phyloP scores from a whole-genome alignment of 2,113 vertebrate genomes.

The Ptilorrhoa leucosticta region DNA sequence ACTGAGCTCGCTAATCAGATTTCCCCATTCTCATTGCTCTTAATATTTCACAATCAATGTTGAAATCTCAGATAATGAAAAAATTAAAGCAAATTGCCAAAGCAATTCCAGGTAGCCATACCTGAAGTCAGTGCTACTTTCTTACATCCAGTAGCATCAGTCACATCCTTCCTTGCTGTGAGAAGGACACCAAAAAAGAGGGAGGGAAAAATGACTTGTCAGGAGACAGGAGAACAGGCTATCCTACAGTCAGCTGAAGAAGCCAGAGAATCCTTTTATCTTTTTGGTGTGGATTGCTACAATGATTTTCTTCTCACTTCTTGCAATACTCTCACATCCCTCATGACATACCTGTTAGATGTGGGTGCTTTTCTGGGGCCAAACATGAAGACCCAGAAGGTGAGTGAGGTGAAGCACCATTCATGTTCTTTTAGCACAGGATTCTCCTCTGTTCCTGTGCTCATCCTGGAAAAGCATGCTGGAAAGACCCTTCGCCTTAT shows the following conservation, averaged over 20 bases:
- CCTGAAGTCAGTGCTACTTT: not conserved
- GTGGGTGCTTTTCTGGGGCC: not conserved
- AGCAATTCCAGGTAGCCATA: not conserved
- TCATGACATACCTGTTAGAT: not conserved
- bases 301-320: not conserved
- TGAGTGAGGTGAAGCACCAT: not conserved
- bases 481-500: not conserved
- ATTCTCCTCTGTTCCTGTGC: not conserved
- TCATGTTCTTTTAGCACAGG: not conserved
- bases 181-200: not conserved
- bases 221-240: rapidly evolving
- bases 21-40: not conserved
- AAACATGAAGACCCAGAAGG: not conserved
- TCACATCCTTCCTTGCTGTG: not conserved
- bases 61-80: not conserved
- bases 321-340: not conserved
- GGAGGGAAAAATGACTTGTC: not conserved
- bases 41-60: not conserved
- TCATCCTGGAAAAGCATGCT: not conserved
- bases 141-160: not conserved
- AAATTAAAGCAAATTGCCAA: not conserved
- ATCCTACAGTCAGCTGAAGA: not conserved
- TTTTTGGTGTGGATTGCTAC: not conserved
- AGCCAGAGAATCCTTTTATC: not conserved
- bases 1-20: not conserved